Base-by-base conservation (phyloP, 2,888 invertebrate species). In the Muschampia plurimacula region DNA sequence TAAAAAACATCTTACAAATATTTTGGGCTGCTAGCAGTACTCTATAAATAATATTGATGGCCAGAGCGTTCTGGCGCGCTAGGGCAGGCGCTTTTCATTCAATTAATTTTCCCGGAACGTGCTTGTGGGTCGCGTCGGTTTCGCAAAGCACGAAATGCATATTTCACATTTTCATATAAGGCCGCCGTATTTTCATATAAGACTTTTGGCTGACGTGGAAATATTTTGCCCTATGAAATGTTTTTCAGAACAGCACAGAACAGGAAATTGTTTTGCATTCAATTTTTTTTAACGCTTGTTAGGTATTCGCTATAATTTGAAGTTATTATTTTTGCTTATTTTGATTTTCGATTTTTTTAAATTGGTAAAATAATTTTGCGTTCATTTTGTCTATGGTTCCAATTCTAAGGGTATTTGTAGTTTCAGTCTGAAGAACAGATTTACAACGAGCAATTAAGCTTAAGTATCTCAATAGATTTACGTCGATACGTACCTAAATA, bases 141-240 rank as follows among this genome's bases (percentile, higher is more conserved):
- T 32, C 67, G 59, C 49, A 59, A 60, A 68, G 68, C 49, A 60
- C 68, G 60, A 68, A 68, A 68, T 67, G 68, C 68, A 68, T 60
- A 68, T 68, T 68, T 68, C 68, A 68, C 60, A 60, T 68, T 68
- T 68, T 68, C 68, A 60, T 36, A 60, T 60, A 60, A 68, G 60
- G 46, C 68, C 67, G 67, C 41, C 59, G 15, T 52, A 52, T 15
- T 52, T 52, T 52, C 52, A 52, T 52, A 52, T 15, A 32, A 32
- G 68, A 68, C 60, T 68, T 68, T 68, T 62, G 46, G 68, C 49
- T 28, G 60, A 49, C 62, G 36, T 49, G 36, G 60, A 62, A 60
- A 68, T 68, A 68, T 60, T 60, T 60, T 62, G 60, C 15, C 32
- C 46, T 49, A 36, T 62, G 32, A 46, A 60, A 44, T 44, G 41